phyloP scores from a whole-genome alignment of 2,113 vertebrate species.

The Oenanthe oenanthe region DNA sequence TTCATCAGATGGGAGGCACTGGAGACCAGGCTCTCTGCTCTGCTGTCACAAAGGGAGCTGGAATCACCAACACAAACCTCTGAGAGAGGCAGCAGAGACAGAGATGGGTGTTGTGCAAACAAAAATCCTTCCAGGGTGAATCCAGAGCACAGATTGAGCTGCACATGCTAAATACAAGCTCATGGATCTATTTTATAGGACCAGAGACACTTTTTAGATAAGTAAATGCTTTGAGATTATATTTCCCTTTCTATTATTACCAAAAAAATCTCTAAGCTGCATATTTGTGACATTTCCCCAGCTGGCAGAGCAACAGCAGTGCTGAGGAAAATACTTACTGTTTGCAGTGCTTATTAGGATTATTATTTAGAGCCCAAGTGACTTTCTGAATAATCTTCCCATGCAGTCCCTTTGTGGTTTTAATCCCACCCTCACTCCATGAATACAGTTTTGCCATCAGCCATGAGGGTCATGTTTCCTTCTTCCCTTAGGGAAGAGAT shows the following conservation, averaged over 20 bases:
- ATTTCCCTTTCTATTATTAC: constrained; percentile 31
- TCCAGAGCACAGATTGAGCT: neutral
- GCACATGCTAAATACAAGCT: neutral
- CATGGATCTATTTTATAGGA: neutral
- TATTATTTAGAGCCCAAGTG: constrained; percentile 49
- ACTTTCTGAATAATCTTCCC: constrained; percentile 36
- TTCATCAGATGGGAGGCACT: neutral
- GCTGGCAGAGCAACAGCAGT: constrained; percentile 1
- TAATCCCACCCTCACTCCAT: neutral
- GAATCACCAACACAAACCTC: neutral
- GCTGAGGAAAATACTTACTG: constrained; percentile 34
- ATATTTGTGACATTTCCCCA: constrained; percentile 1
- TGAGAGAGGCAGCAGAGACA: neutral
- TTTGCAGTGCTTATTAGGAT: constrained; percentile 55
- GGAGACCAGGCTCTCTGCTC: neutral
- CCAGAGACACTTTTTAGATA: neutral
- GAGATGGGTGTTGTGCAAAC: neutral
- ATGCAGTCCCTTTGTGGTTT: constrained; percentile 14
- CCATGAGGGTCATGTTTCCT: neutral
- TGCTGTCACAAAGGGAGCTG: neutral
- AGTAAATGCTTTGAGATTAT: constrained; percentile 37
- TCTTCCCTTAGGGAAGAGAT: neutral
- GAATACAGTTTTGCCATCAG: neutral
- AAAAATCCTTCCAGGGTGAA: neutral
- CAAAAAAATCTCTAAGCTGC: constrained; percentile 13